Evolutionary conservation across 2,797 vertebrate species (phyloP), one percentile per base, ranked within the genome.

Genomic region (Pseudomugil gertrudae): DNA sequence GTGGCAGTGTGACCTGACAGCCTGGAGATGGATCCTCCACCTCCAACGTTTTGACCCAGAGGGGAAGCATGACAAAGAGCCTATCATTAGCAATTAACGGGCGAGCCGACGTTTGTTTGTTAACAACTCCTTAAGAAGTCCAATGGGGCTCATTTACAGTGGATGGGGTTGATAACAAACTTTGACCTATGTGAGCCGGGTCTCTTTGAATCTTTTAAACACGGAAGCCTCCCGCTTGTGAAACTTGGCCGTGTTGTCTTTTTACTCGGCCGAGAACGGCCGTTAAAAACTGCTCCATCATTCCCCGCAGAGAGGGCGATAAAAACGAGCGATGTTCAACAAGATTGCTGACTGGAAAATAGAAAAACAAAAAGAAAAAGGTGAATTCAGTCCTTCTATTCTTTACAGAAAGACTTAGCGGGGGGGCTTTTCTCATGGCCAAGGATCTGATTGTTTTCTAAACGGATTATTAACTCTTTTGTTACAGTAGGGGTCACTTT

Each of bases 381-480:
- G 82, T 87, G 87, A 87, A 88, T 90, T 90, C 86, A 86, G 87
- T 89, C 92, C 91, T 89, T 92, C 92, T 92, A 70, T 85, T 90
- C 78, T 85, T 84, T 84, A 92, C 88, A 93, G 90, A 93, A 90
- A 91, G 91, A 90, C 93, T 93, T 93, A 89, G 88, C 59, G 32
- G 90, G 89, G n/a, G 85, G 90, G 80, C 87, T 86, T 91, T 89
- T 90, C 88, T 93, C 87, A 92, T 89, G 89, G 89, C 83, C 67
- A 30, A 81, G 85, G 87, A 93, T 93, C 91, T 92, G 89, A 93
- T 94, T 94, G 88, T 86, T 89, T 94, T 94, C 92, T 92, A 93
- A 93, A 93, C 92, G 92, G 93, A 94, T 94, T 94, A 94, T 94
- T 94, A 94, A 94, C 93, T 92, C 93, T 90, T 94, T 94, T 94